Conservation (phyloP, 1,140 invertebrate species). For the Ganaspis sp. region DNA sequence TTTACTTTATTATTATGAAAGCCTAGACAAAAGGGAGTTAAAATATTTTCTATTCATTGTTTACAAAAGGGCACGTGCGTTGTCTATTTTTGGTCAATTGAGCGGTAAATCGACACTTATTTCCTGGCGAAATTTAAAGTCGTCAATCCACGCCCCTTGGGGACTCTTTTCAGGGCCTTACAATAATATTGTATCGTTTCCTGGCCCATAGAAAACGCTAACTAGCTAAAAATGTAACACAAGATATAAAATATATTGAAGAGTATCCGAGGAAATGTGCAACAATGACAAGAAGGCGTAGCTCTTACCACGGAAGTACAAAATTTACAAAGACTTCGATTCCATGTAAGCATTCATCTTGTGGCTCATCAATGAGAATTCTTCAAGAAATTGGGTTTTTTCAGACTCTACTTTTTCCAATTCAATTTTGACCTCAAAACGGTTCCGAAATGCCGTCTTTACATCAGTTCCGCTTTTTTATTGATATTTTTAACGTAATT, state of each 20-base stretch:
- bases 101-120: conserved; percentile 25
- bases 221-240: conserved; percentile 9
- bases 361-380: not conserved
- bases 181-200: conserved; percentile 29
- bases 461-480: conserved; percentile 14
- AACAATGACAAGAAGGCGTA: conserved; percentile 24
- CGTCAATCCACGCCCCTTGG: not conserved
- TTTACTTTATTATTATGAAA: too few relatives aligned
- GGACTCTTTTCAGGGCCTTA: not conserved
- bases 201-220: not conserved
- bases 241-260: not conserved
- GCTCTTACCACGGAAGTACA: conserved; percentile 11
- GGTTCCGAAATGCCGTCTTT: not conserved
- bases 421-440: not conserved
- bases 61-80: not conserved
- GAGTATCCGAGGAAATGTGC: conserved; percentile 12
- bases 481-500: not conserved
- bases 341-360: conserved; percentile 16
- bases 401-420: conserved; percentile 6
- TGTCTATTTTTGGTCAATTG: not conserved
- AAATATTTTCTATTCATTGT: not conserved
- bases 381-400: not conserved
- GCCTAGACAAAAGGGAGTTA: too few relatives aligned
- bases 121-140: conserved; percentile 17
- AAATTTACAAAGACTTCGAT: not conserved